Base-by-base conservation (phyloP, 2,888 invertebrate species). In the Agonopterix heracliana region DNA sequence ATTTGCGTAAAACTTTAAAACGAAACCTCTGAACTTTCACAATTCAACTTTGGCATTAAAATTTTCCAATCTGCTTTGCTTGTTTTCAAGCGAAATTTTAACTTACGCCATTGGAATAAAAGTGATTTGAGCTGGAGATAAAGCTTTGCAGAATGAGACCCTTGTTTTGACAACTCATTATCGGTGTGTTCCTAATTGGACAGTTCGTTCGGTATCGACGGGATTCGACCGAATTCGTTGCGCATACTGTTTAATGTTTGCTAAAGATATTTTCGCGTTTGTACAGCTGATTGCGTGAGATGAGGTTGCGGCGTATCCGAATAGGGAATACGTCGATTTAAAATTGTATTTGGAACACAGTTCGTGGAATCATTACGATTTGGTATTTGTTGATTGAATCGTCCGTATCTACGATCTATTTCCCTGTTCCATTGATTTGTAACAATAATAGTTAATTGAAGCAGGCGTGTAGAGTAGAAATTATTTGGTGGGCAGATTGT, bases 81-180 rank as follows among this genome's bases (percentile, higher is more conserved):
- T 50, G 51, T 14, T 10, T 26, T 40, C 55, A 55, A 41, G 44
- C 57, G 35, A 73, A 69, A 66, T 51, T 66, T 48, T 50, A 64
- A 66, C 65, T 64, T 78, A 69, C 53, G 0, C 36, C 5, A 26
- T 34, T 1, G 47, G 2, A 26, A 55, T 68, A 81, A 65, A 64
- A 62, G 54, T 57, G 50, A 57, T 52, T 52, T 49, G 43, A 45
- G 45, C 34, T 46, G 54, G 50, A 47, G 54, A 54, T 47, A 54
- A 59, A 50, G 57, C 46, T 60, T 62, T 59, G 68, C 52, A 54
- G 55, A 59, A 55, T 56, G 59, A 62, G 71, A 62, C 76, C 75
- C 77, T 79, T 87, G 84, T 87, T 86, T 86, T 85, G 82, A 85
- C 80, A 87, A 86, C 75, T 83, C 81, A 86, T 86, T 86, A 86